These are phyloP conservation scores for Spodoptera litura DNA, from an alignment of 1,140 invertebrate species.

Conservation along the genomic window DNA sequence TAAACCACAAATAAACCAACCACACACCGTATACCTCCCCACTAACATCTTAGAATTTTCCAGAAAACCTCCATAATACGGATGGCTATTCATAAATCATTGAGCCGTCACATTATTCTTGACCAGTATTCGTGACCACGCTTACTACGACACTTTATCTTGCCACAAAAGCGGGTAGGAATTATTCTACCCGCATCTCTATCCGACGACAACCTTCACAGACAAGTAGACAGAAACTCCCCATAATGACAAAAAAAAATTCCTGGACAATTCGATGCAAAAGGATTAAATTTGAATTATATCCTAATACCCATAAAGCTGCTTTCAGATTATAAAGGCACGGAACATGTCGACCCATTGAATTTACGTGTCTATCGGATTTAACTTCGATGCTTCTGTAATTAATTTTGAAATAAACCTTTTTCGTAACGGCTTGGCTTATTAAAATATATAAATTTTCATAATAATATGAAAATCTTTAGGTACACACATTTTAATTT, in stretches of 20 bases:
- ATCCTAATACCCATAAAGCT: no score
- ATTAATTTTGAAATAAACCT: no score
- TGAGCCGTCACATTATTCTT: constrained; percentile 42
- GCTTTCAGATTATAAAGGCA: no score
- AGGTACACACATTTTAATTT: no score
- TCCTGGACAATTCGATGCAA: not conserved
- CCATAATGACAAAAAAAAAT: not conserved
- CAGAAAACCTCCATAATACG: not conserved
- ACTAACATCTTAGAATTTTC: constrained; percentile 21
- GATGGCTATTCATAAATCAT: constrained; percentile 44
- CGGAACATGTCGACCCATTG: no score
- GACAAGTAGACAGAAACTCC: constrained; percentile 31
- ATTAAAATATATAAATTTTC: no score
- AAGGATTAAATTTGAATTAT: constrained; percentile 11
- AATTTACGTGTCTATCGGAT: no score
- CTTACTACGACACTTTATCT: constrained; percentile 43
- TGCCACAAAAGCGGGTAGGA: constrained; percentile 45
- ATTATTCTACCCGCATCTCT: constrained; percentile 50
- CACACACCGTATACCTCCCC: not conserved
- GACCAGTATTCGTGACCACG: constrained; percentile 43
- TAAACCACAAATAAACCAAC: no score
- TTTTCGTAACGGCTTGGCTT: no score
- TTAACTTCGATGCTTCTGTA: no score
- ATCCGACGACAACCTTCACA: constrained; percentile 41
- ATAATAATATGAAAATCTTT: no score